These are phyloP conservation scores for Scaptomyza graminum DNA, from an alignment of 1,140 invertebrate genomes.

Conservation along the genomic window DNA sequence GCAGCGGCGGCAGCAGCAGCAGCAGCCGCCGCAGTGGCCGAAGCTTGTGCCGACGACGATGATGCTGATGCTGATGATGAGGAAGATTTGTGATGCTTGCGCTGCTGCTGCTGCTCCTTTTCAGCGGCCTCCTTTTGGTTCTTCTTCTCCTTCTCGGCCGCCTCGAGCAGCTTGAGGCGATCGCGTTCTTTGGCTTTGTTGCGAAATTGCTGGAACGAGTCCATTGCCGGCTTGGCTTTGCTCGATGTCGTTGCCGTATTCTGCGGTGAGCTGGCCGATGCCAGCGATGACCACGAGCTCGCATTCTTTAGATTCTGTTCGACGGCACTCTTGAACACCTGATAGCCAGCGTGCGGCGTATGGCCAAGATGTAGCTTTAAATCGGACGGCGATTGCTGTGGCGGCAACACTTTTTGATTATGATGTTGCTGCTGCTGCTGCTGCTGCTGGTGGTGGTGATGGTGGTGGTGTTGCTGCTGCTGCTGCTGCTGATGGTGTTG, in stretches of 20 bases:
- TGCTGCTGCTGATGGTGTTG: slow-evolving; percentile 43
- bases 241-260: slow-evolving; percentile 85
- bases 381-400: slow-evolving; percentile 82
- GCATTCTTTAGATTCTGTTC: slow-evolving; percentile 94
- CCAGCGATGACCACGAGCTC: slow-evolving; percentile 95
- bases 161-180: slow-evolving; percentile 93
- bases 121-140: slow-evolving; percentile 91
- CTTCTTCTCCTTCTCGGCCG: slow-evolving; percentile 92
- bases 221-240: slow-evolving; percentile 88
- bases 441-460: slow-evolving; percentile 24
- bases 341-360: slow-evolving; percentile 85
- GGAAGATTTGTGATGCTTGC: slow-evolving; percentile 86
- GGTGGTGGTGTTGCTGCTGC: slow-evolving; percentile 17
- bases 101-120: slow-evolving; percentile 77
- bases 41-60: neutral
- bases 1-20: slow-evolving; percentile 21
- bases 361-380: slow-evolving; percentile 63
- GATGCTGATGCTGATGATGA: slow-evolving; percentile 55
- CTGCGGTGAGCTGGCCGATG: slow-evolving; percentile 91
- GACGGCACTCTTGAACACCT: slow-evolving; percentile 89
- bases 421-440: slow-evolving; percentile 19
- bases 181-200: slow-evolving; percentile 98
- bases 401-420: slow-evolving; percentile 56
- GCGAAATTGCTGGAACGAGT: slow-evolving; percentile 92
- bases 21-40: slow-evolving; percentile 21